Evolutionary conservation across 2,113 vertebrate species (phyloP), one percentile per base, ranked within the genome.

Genomic region (Myanophis thanlyinensis): DNA sequence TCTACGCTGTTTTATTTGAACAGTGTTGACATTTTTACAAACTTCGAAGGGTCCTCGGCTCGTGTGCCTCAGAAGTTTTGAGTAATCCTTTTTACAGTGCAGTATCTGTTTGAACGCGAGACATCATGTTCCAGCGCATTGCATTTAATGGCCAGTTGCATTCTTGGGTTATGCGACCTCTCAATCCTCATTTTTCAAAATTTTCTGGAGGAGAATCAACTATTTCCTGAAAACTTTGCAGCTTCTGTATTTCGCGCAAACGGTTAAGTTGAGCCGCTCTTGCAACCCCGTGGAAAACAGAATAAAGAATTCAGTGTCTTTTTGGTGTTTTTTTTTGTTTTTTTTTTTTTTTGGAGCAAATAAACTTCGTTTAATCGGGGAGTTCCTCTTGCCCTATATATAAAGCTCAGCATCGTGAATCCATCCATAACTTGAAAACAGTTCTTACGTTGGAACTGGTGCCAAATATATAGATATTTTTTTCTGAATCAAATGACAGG

Each of bases 11-110:
- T 98, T 98, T 96, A 95, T 96, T 97, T 98, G 97, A 97, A 95
- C 96, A 56, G 97, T 97, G 97, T 97, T 98, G 98, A 98, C 97
- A 98, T 97, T 98, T 97, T 98, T 98, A 97, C 97, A 98, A 97
- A 97, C 98, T 97, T 97, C 80, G 56, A 97, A 97, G 97, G 95
- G 95, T 96, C 96, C 46, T 15, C n/a, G n/a, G 88, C 92, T 93
- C 96, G 93, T 96, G 95, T 96, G 96, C 97, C 93, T 94, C 94
- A n/a, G 46, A 23, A 22, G 6, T 67, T 90, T 35, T 49, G 3
- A 53, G 51, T 53, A 88, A 88, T 89, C 93, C 96, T 96, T 97
- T 97, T 97, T 95, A 97, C 96, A 97, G 97, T 97, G 93, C 97
- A 96, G 95, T 97, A 95, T 92, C 95, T 97, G 97, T 97, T 97